phyloP scores from a whole-genome alignment of 2,888 invertebrate genomes.

The Morpho deidamia region DNA sequence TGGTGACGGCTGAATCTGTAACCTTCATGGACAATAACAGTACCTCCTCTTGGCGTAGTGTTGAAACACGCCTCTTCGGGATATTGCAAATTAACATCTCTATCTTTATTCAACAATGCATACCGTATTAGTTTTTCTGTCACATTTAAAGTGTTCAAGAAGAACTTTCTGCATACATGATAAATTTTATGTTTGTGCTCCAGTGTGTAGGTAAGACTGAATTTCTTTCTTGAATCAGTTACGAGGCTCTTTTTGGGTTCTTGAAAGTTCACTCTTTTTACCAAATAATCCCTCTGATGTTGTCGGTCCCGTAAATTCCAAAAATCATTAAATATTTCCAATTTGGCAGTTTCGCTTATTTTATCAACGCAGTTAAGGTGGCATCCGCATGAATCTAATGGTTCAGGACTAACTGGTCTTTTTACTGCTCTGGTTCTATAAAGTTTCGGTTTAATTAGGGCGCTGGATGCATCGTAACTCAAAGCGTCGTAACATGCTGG shows the following conservation, averaged over 20 bases:
- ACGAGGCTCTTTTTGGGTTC: slow-evolving; percentile 3
- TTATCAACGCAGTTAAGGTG: neutral
- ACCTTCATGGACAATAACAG: slow-evolving; percentile 32
- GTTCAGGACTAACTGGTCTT: slow-evolving; percentile 1
- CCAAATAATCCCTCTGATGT: slow-evolving; percentile 3
- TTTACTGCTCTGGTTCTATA: neutral
- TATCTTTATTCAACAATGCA: slow-evolving; percentile 1
- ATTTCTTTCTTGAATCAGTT: neutral
- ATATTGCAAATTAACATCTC: neutral
- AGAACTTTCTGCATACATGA: slow-evolving; percentile 1
- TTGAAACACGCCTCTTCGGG: slow-evolving; percentile 8
- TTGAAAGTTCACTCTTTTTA: slow-evolving; percentile 1
- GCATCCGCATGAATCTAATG: slow-evolving; percentile 2
- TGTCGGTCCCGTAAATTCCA: slow-evolving; percentile 1
- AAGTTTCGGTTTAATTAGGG: neutral
- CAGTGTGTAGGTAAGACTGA: neutral
- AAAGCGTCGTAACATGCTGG: neutral
- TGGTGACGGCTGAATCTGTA: slow-evolving; percentile 15
- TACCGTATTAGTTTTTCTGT: slow-evolving; percentile 5
- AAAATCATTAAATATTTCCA: slow-evolving; percentile 2
- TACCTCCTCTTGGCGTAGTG: slow-evolving; percentile 14
- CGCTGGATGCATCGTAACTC: neutral
- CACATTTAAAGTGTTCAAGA: slow-evolving; percentile 3
- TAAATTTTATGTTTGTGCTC: neutral
- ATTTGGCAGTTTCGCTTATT: neutral